These are phyloP conservation scores for Drosophila nr. fundita DNA, from an alignment of 2,888 invertebrate genomes.

Conservation along the genomic window DNA sequence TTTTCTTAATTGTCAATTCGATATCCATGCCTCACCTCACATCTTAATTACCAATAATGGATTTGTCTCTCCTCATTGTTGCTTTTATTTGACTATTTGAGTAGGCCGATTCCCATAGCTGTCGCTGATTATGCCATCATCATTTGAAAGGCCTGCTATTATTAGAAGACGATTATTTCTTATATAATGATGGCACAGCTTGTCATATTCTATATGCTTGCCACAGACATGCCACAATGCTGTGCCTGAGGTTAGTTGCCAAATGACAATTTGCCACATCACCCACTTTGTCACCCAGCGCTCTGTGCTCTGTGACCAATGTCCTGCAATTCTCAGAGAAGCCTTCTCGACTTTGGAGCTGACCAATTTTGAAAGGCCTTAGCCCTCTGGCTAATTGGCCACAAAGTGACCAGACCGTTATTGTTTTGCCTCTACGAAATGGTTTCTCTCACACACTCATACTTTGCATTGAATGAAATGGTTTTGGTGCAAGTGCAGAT, in stretches of 20 bases:
- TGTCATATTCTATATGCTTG: background rate
- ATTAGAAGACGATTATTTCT: background rate
- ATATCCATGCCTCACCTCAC: background rate
- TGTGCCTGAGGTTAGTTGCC: background rate
- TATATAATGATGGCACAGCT: background rate
- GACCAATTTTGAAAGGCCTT: background rate
- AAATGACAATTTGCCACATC: background rate
- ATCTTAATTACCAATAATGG: background rate
- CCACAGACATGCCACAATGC: background rate
- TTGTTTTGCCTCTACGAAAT: background rate
- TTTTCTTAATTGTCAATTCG: constrained; percentile 6
- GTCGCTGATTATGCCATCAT: background rate
- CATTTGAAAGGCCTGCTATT: background rate
- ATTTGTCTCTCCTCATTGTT: background rate
- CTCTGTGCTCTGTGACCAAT: background rate
- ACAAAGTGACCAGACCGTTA: constrained; percentile 1
- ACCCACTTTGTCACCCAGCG: background rate
- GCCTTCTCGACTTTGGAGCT: background rate
- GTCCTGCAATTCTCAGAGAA: background rate
- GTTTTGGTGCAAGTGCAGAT: background rate
- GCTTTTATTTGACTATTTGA: background rate
- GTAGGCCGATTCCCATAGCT: background rate
- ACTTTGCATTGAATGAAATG: background rate
- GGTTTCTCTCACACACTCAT: background rate
- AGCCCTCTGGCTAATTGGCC: constrained; percentile 3